Evolutionary conservation across 1,140 invertebrate genomes (phyloP).

Genomic region (Drosophila malerkotliana): DNA sequence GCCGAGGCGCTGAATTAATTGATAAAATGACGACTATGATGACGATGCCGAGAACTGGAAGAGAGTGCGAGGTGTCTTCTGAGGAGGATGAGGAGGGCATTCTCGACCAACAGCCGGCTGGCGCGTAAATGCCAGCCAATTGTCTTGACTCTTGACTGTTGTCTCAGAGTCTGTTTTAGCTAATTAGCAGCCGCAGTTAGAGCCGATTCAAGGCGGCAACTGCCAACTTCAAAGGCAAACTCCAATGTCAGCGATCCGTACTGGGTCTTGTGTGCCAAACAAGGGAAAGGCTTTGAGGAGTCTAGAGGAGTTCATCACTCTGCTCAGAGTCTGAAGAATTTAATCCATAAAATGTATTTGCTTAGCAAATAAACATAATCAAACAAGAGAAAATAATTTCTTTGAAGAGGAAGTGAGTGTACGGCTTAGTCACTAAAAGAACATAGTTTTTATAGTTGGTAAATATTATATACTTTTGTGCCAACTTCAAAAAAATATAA

Average conservation of each 20-base stretch:
- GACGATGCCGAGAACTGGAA: constrained; percentile 7
- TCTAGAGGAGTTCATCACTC: not conserved
- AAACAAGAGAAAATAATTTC: no score
- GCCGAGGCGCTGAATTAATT: constrained; percentile 59
- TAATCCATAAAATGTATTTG: not conserved
- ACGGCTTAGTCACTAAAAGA: no score
- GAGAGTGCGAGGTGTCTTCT: constrained; percentile 19
- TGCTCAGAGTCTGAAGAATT: not conserved
- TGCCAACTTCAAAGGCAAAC: constrained; percentile 46
- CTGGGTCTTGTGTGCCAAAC: constrained; percentile 23
- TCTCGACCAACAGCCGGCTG: constrained; percentile 8
- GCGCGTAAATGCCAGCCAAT: constrained; percentile 59
- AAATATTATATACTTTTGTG: no score
- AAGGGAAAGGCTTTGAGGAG: constrained; percentile 27
- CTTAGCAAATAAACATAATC: no score
- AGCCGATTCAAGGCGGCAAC: constrained; percentile 30
- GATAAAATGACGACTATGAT: constrained; percentile 45
- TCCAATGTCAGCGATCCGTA: constrained; percentile 5
- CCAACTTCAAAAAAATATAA: no score
- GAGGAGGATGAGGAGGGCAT: constrained; percentile 7
- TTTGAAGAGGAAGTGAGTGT: no score
- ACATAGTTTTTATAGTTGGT: no score
- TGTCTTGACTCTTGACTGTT: constrained; percentile 39
- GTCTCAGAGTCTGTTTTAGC: constrained; percentile 43
- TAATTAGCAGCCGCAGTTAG: constrained; percentile 63